Evolutionary conservation across 30 jellyfish, hydroid and myxozoan genomes (phyloP).

Genomic region (Mastigias papua): DNA sequence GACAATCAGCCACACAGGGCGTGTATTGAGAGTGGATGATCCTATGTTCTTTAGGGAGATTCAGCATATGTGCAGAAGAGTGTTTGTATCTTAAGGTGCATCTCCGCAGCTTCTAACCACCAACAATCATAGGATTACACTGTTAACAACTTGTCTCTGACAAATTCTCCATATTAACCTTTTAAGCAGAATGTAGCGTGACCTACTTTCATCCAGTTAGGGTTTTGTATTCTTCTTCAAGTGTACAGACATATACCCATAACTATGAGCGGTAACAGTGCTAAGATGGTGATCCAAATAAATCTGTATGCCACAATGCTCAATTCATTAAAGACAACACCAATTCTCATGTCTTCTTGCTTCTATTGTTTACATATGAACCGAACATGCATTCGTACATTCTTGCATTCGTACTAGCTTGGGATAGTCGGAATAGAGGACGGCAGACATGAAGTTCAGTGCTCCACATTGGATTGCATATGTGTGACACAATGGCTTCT

Average conservation of each 20-base stretch:
- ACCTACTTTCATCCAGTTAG: neutral
- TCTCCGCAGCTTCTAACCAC: slow-evolving; percentile 6
- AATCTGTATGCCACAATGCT: neutral
- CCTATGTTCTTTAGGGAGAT: neutral
- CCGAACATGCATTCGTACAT: too few relatives aligned
- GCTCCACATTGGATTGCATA: too few relatives aligned
- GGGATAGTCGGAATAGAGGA: too few relatives aligned
- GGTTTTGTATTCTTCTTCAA: neutral
- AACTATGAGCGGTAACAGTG: neutral
- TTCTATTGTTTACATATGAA: too few relatives aligned
- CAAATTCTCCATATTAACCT: slow-evolving; percentile 14
- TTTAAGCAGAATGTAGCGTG: neutral
- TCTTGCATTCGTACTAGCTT: too few relatives aligned
- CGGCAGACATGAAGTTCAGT: too few relatives aligned
- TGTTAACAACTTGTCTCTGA: slow-evolving; percentile 10
- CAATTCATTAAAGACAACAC: too few relatives aligned
- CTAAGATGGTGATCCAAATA: neutral
- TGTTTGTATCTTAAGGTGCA: neutral
- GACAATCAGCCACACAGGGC: slow-evolving; percentile 4
- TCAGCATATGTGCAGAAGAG: neutral
- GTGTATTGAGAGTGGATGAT: neutral
- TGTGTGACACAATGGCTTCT: too few relatives aligned
- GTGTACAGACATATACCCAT: neutral
- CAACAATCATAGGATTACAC: slow-evolving; percentile 1
- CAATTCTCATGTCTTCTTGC: too few relatives aligned